phyloP scores from a whole-genome alignment of 2,888 invertebrate genomes.

The Axea sp. region DNA sequence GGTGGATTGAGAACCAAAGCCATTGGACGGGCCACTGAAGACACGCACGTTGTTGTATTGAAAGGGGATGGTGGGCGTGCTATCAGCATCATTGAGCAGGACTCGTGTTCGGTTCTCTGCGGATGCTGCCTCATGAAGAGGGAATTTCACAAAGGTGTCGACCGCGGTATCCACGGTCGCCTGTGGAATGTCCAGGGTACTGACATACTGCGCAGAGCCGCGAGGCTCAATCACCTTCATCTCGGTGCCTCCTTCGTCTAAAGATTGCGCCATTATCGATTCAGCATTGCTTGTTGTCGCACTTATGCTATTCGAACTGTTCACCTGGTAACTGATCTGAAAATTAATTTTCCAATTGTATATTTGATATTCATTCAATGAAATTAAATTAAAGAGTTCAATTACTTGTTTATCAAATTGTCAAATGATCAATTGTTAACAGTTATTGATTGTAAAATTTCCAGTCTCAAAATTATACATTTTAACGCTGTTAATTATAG shows the following conservation, averaged over 20 bases:
- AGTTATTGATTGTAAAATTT: too few species aligned
- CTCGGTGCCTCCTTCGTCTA: conserved; percentile 78
- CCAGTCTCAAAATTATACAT: too few species aligned
- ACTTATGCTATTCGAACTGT: conserved; percentile 34
- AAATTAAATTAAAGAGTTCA: too few species aligned
- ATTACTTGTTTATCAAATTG: too few species aligned
- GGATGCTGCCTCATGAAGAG: conserved; percentile 71
- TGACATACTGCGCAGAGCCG: conserved; percentile 73
- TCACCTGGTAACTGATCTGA: conserved; percentile 42
- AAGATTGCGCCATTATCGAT: conserved; percentile 70
- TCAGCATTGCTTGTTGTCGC: conserved; percentile 57
- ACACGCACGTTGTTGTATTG: conserved; percentile 72
- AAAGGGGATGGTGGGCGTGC: conserved; percentile 67
- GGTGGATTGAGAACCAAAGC: conserved; percentile 24
- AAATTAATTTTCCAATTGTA: too few species aligned
- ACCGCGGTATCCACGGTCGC: conserved; percentile 75
- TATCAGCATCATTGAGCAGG: conserved; percentile 68
- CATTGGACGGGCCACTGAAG: conserved; percentile 52
- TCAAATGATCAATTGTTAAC: too few species aligned
- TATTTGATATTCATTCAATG: too few species aligned
- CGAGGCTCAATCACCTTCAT: conserved; percentile 78
- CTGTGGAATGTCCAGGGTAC: conserved; percentile 75
- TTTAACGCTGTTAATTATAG: too few species aligned
- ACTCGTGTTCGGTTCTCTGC: conserved; percentile 45
- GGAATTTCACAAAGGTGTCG: conserved; percentile 69